Base-by-base conservation (phyloP, 2,797 vertebrate genomes). In the Acrocephalus scirpaceus region DNA sequence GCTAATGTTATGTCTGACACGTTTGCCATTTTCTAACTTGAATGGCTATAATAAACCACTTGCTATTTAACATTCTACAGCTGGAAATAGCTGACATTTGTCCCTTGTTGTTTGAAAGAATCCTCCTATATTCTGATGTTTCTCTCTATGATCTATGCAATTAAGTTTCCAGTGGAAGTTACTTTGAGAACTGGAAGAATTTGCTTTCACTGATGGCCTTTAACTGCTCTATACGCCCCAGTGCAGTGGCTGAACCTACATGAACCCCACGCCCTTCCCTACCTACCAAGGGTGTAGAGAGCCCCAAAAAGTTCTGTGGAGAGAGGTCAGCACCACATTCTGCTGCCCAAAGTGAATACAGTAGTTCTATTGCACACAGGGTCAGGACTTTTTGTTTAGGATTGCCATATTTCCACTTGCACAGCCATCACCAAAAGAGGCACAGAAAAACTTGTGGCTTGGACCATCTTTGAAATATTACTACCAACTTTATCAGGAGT, bases 201-300 rank as follows among this genome's bases (percentile, higher is more conserved):
- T 57, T 69, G 2, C 25, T 87, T 89, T 72, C 32, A 40, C 8
- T 62, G 44, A 30, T 0, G 2, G 27, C 30, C 27, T 77, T 40
- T 51, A 62, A 38, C 13, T 20, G 27, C 7, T 44, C 40, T 62
- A 15, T 0, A 0, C 1, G 1, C 5, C 30, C 44, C 36, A 36
- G 14, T 5, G 14, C 11, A 38, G 16, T 36, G 27, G 16, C 11
- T 0, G 0, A 25, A 71, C 22, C 36, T 29, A 54, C 30, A 83
- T 1, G 4, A 83, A 45, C 8, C 51, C 58, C 19, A 25, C 3
- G 11, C 6, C 76, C 26, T 25, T 42, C 16, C 32, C 17, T 25
- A 6, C 16, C 15, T 51, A 15, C 9, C 45, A 42, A 34, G 18
- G 18, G 7, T 13, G 13, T 8, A 48, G 2, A 71, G 34, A 30